Conservation (phyloP, 2,797 vertebrate species). For the Periparus ater region DNA sequence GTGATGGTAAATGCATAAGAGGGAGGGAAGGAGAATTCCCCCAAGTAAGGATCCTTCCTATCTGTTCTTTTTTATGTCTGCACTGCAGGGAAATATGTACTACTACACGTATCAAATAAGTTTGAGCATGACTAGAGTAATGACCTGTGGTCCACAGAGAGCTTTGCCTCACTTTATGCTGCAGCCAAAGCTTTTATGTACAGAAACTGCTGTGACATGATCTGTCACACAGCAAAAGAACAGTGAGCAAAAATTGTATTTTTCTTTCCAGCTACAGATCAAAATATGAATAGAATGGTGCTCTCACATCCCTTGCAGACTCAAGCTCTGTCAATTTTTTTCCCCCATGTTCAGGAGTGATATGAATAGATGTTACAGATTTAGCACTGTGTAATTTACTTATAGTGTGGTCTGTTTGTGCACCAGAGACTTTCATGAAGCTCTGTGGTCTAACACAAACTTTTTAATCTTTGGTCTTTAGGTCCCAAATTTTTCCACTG, state of each 20-base stretch:
- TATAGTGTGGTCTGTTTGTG: neutral
- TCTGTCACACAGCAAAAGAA: neutral
- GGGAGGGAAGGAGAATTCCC: neutral
- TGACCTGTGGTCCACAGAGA: neutral
- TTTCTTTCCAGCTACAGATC: neutral
- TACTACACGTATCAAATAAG: neutral
- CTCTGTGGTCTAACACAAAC: neutral
- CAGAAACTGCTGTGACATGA: neutral
- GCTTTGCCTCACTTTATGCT: neutral
- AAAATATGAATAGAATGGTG: neutral
- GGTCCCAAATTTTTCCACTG: neutral
- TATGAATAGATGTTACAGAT: neutral
- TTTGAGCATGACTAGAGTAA: neutral
- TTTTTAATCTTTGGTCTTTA: neutral
- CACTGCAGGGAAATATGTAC: neutral
- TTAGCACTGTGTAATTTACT: neutral
- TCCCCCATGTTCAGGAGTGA: neutral
- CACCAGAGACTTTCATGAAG: neutral
- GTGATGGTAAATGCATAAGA: neutral
- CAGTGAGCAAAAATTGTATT: neutral
- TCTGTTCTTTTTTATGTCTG: neutral
- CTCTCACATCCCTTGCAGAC: neutral
- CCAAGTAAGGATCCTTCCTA: neutral
- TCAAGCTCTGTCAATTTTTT: neutral
- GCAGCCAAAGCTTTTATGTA: neutral